These are phyloP conservation scores for Pungitius pungitius DNA, from an alignment of 2,113 vertebrate species.

Conservation along the genomic window DNA sequence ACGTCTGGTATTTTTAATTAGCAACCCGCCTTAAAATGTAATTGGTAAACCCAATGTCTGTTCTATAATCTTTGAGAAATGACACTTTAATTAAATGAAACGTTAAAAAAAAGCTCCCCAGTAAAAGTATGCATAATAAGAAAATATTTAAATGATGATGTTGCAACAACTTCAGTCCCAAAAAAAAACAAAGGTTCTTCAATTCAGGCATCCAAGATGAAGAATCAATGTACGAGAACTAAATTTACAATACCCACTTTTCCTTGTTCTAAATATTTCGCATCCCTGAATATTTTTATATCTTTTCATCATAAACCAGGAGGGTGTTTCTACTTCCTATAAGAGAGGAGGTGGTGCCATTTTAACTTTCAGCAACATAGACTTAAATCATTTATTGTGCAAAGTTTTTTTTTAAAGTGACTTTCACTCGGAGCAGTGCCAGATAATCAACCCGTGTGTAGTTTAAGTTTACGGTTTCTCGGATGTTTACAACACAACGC, in stretches of 20 bases:
- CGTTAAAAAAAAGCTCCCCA: background rate
- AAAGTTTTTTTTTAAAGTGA: too few species aligned
- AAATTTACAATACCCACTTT: background rate
- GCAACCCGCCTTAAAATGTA: background rate
- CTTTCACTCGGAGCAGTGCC: background rate
- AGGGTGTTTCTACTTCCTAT: constrained; percentile 30
- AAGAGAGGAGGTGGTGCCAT: constrained; percentile 33
- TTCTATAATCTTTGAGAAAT: background rate
- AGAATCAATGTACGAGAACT: background rate
- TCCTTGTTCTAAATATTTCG: constrained; percentile 3
- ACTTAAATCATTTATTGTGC: constrained; percentile 38
- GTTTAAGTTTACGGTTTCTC: constrained; percentile 1
- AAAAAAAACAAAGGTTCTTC: background rate
- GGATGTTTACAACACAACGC: constrained; percentile 23
- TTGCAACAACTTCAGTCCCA: background rate
- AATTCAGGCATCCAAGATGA: background rate
- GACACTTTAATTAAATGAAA: background rate
- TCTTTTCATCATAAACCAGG: constrained; percentile 10
- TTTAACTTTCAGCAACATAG: constrained; percentile 25
- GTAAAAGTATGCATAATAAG: background rate
- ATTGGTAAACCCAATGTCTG: background rate
- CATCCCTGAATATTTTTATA: constrained; percentile 26
- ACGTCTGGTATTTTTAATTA: background rate
- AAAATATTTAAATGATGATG: background rate
- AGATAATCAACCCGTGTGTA: background rate